A percentile compares a stretch with the other conserved stretches of the same genome.
Conservation (phyloP, 1,140 invertebrate species). For the Microplitis mediator region DNA sequence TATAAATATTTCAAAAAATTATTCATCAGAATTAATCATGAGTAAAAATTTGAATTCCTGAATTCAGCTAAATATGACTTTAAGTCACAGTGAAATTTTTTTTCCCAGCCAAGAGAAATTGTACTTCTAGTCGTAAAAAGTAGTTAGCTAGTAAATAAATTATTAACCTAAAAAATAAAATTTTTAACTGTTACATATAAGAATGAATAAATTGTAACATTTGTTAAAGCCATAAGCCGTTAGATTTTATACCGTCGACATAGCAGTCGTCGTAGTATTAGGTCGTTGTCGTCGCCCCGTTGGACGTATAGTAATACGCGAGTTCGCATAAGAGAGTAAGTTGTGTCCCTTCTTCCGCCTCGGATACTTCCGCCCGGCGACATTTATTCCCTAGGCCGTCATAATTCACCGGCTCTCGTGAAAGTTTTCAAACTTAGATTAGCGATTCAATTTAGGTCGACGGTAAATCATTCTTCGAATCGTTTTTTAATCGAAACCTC, state of each 20-base stretch:
- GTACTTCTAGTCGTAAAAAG: slow-evolving; percentile 6
- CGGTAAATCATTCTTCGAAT: slow-evolving; percentile 47
- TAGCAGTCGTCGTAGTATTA: neutral
- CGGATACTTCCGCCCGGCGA: slow-evolving; percentile 17
- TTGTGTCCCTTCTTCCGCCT: slow-evolving; percentile 2
- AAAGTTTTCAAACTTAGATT: slow-evolving; percentile 54
- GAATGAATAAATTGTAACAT: neutral
- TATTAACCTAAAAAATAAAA: too few relatives aligned
- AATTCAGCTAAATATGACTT: too few relatives aligned
- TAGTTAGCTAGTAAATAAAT: slow-evolving; percentile 15
- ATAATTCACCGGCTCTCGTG: slow-evolving; percentile 41
- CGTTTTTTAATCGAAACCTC: slow-evolving; percentile 47
- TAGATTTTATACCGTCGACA: neutral
- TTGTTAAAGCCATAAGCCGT: neutral
- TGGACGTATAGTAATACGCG: neutral
- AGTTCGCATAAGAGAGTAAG: slow-evolving; percentile 4
- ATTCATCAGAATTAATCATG: too few relatives aligned
- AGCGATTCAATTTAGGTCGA: slow-evolving; percentile 50
- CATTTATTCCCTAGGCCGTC: slow-evolving; percentile 39
- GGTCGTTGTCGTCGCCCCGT: neutral
- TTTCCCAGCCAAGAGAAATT: neutral
- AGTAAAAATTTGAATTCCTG: too few relatives aligned
- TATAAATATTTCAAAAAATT: too few relatives aligned
- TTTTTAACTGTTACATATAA: too few relatives aligned
- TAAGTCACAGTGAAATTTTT: too few relatives aligned